phyloP scores from a whole-genome alignment of 2,113 vertebrate species.

The Geothlypis trichas region DNA sequence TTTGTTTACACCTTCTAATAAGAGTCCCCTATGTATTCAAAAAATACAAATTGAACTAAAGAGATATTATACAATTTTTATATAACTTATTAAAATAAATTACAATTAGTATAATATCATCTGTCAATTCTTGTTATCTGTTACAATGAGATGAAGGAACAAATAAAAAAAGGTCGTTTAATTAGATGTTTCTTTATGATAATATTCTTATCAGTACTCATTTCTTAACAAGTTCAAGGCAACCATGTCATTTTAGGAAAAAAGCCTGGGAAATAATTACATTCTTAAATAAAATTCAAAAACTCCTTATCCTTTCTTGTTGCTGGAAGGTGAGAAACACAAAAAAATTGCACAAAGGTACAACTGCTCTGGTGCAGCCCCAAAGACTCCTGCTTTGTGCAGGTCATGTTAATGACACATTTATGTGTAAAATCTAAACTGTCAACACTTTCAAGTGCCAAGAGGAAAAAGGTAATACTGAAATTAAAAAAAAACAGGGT shows the following conservation, averaged over 20 bases:
- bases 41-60: neutral
- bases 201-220: neutral
- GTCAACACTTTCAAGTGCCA: neutral
- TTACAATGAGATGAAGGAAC: neutral
- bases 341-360: neutral
- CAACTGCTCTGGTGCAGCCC: neutral
- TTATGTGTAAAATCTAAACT: neutral
- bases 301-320: neutral
- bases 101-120: neutral
- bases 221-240: neutral
- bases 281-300: neutral
- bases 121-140: neutral
- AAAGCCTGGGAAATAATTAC: neutral
- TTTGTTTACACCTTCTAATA: neutral
- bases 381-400: neutral
- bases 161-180: neutral
- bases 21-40: neutral
- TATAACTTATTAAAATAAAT: neutral
- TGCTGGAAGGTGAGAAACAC: neutral
- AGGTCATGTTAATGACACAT: neutral
- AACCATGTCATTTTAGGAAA: neutral
- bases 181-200: neutral
- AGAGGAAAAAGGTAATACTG: neutral
- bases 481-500: neutral
- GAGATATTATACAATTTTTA: neutral